These are phyloP conservation scores for Myotis findleyi DNA, from an alignment of 2,797 vertebrate species.

Conservation along the genomic window DNA sequence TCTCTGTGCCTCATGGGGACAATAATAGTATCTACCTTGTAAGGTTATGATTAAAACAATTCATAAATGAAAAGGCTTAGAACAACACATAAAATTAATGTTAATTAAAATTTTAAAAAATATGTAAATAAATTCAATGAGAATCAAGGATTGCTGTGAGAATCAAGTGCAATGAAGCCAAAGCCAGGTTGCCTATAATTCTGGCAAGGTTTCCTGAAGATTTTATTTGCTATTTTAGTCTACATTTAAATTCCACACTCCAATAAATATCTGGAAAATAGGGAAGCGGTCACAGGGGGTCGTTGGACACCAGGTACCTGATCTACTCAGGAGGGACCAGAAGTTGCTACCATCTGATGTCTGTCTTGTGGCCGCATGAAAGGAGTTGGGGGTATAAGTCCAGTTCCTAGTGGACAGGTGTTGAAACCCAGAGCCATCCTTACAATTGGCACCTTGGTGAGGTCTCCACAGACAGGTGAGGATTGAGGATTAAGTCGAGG, in stretches of 20 bases:
- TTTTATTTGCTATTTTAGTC: conserved; percentile 25
- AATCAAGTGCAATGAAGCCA: background rate
- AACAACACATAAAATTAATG: background rate
- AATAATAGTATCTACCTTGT: background rate
- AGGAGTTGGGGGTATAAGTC: conserved; percentile 73
- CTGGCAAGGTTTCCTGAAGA: conserved; percentile 5
- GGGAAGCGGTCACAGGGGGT: background rate
- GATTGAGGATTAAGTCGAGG: conserved; percentile 85
- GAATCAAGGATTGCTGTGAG: background rate
- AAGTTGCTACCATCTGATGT: conserved; percentile 68
- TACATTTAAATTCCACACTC: conserved; percentile 24
- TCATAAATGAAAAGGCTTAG: background rate
- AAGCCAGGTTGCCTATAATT: background rate
- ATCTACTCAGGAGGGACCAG: conserved; percentile 54
- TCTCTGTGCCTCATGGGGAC: background rate
- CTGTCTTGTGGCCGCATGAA: conserved; percentile 61
- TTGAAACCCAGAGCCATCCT: conserved; percentile 77
- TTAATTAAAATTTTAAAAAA: background rate
- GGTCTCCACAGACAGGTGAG: conserved; percentile 83
- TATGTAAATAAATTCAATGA: background rate
- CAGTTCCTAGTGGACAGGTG: conserved; percentile 84
- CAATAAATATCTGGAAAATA: background rate
- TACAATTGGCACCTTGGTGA: conserved; percentile 82
- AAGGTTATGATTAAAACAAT: background rate
- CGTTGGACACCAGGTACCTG: background rate